Conservation (phyloP, 1,140 invertebrate species). For the Coenobita brevimanus region DNA sequence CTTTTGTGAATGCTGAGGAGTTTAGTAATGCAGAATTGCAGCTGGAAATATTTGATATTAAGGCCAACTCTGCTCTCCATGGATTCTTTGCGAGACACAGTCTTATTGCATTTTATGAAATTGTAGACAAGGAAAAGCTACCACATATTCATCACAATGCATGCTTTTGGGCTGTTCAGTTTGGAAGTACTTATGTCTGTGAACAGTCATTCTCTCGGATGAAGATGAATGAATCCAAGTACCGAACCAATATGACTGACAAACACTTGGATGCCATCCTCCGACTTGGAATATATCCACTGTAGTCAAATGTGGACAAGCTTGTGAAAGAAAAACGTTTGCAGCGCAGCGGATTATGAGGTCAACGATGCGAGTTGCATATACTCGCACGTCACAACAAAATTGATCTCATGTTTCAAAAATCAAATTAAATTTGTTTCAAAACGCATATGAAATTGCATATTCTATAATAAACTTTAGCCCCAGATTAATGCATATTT, state of each 20-base stretch:
- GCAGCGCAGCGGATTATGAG: slow-evolving; percentile 37
- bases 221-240: slow-evolving; percentile 38
- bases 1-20: neutral
- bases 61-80: slow-evolving; percentile 10
- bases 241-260: slow-evolving; percentile 34
- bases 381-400: too few relatives aligned
- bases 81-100: slow-evolving; percentile 6
- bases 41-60: slow-evolving; percentile 10
- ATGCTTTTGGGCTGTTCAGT: slow-evolving; percentile 12
- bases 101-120: neutral
- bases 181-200: slow-evolving; percentile 2
- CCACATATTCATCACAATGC: slow-evolving; percentile 25
- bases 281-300: slow-evolving; percentile 12
- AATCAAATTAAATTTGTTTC: too few relatives aligned
- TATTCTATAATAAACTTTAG: too few relatives aligned
- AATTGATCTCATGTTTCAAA: too few relatives aligned
- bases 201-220: slow-evolving; percentile 15
- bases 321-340: slow-evolving; percentile 27
- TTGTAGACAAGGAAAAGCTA: neutral
- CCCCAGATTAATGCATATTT: too few relatives aligned
- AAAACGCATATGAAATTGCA: too few relatives aligned
- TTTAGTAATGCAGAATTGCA: neutral
- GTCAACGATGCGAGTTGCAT: slow-evolving; percentile 32
- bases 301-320: slow-evolving; percentile 19
- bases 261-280: slow-evolving; percentile 44